phyloP scores from a whole-genome alignment of 2,888 invertebrate genomes.

The Mechanitis mazaeus region DNA sequence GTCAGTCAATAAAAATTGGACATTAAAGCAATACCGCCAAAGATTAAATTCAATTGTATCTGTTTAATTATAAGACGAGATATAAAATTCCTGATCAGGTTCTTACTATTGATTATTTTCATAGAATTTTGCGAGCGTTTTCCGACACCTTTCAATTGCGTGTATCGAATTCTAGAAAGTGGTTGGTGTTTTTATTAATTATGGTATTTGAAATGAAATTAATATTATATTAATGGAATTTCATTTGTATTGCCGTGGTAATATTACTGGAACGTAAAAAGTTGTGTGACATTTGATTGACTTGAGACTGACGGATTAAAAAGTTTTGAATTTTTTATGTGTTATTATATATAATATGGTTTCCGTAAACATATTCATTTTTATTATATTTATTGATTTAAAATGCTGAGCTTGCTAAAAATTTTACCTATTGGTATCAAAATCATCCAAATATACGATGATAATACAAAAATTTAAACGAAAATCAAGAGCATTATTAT shows the following conservation, averaged over 20 bases:
- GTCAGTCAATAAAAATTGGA: conserved; percentile 54
- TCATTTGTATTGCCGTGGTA: conserved; percentile 14
- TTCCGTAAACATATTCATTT: conserved; percentile 23
- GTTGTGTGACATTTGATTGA: conserved; percentile 25
- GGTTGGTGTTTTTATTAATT: conserved; percentile 41
- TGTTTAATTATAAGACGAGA: conserved; percentile 53
- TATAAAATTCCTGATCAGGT: conserved; percentile 65
- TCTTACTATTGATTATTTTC: conserved; percentile 70
- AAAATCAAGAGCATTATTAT: conserved; percentile 24
- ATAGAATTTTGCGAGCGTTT: conserved; percentile 71
- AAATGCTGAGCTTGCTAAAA: no score
- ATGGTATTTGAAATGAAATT: no score
- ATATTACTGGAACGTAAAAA: conserved; percentile 15
- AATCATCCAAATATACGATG: not conserved
- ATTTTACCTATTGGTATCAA: no score
- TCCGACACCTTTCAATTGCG: conserved; percentile 74
- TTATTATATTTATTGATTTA: no score
- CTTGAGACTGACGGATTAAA: conserved; percentile 24
- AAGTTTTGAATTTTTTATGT: conserved; percentile 26
- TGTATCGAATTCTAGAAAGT: conserved; percentile 73
- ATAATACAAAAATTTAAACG: conserved; percentile 13
- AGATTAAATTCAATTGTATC: conserved; percentile 58
- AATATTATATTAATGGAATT: no score
- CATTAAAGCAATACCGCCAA: conserved; percentile 52
- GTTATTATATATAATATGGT: conserved; percentile 20